A percentile compares a stretch with the other conserved stretches of the same genome.
Conservation (phyloP, 2,888 invertebrate species). For the Mimas tiliae region DNA sequence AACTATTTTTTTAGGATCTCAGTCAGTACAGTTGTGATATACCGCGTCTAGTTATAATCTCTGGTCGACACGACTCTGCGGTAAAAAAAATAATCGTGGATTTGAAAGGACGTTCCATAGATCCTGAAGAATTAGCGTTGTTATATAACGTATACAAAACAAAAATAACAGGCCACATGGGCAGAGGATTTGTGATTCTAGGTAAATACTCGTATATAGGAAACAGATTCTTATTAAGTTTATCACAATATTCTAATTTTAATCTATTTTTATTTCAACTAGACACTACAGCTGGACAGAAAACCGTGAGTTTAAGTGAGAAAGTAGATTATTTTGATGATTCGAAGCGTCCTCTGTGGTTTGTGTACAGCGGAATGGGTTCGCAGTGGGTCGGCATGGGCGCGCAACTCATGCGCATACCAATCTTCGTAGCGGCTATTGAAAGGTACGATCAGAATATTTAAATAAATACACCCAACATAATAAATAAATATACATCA, state of each 20-base stretch:
- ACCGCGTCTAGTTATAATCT: conserved; percentile 79
- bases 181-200: conserved; percentile 84
- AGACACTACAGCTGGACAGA: conserved; percentile 34
- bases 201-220: conserved; percentile 44
- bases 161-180: conserved; percentile 79
- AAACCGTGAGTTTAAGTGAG: conserved; percentile 35
- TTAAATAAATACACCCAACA: too few relatives aligned
- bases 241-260: too few relatives aligned
- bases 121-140: conserved; percentile 74
- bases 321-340: conserved; percentile 43
- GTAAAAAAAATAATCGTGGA: conserved; percentile 56
- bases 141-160: conserved; percentile 72
- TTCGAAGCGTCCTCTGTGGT: conserved; percentile 81
- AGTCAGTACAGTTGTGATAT: conserved; percentile 50
- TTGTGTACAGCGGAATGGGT: conserved; percentile 87
- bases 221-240: not conserved
- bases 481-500: too few relatives aligned
- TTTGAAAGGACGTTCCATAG: conserved; percentile 52
- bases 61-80: conserved; percentile 82
- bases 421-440: conserved; percentile 78
- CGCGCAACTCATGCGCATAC: conserved; percentile 80
- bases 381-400: conserved; percentile 87
- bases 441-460: conserved; percentile 40
- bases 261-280: not conserved
- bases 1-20: conserved; percentile 32